A percentile compares a stretch with the other conserved stretches of the same genome.
These are phyloP conservation scores for Sclerurus mexicanus DNA, from an alignment of 2,113 vertebrate species.

Conservation along the genomic window DNA sequence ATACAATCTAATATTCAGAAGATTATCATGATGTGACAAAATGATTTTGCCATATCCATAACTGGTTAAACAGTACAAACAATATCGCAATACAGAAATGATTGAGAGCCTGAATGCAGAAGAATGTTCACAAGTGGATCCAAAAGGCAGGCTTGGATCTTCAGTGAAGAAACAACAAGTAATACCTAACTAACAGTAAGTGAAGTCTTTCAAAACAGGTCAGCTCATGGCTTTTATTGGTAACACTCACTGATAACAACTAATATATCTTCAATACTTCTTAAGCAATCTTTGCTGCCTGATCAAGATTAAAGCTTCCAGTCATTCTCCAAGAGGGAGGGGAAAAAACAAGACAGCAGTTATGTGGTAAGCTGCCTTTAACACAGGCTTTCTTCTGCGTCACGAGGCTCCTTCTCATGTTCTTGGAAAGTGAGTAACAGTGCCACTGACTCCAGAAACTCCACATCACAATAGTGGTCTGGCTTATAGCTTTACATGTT, in stretches of 20 bases:
- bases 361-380: not conserved
- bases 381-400: not conserved
- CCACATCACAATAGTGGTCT: fast-evolving
- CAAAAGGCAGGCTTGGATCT: not conserved
- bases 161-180: not conserved
- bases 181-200: not conserved
- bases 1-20: not conserved
- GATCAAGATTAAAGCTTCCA: not conserved
- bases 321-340: not conserved
- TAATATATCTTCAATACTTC: not conserved
- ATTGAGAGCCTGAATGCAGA: not conserved
- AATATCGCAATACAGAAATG: not conserved
- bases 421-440: not conserved
- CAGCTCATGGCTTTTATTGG: not conserved
- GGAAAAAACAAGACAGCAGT: not conserved
- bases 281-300: not conserved
- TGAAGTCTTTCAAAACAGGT: not conserved
- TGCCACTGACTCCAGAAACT: not conserved
- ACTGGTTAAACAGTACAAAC: not conserved
- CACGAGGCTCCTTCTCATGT: fast-evolving
- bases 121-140: not conserved
- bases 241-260: not conserved
- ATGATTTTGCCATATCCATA: not conserved
- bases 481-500: not conserved
- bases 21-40: not conserved